phyloP scores from a whole-genome alignment of 2,113 vertebrate species.

The Rhea americana region DNA sequence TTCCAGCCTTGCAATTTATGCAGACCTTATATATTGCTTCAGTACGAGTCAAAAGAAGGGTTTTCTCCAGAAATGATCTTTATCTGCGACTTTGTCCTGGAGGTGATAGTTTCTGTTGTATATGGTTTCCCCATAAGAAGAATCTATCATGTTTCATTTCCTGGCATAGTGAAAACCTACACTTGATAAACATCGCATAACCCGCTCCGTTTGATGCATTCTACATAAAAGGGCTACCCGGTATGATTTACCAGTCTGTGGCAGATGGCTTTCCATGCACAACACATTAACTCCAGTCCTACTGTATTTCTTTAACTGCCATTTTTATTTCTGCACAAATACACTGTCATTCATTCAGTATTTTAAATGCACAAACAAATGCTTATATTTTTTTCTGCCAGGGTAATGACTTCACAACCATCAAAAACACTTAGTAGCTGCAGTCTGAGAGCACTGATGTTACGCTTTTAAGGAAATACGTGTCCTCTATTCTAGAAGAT shows the following conservation, averaged over 20 bases:
- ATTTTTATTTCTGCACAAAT: conserved; percentile 61
- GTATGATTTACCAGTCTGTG: background rate
- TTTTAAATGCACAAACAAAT: background rate
- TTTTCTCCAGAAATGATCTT: background rate
- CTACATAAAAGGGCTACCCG: background rate
- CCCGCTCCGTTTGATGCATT: background rate
- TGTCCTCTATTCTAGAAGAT: background rate
- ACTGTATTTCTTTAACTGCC: background rate
- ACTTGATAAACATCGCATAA: background rate
- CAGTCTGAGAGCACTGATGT: background rate
- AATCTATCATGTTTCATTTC: background rate
- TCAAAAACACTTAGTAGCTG: background rate
- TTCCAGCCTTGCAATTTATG: background rate
- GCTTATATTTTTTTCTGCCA: background rate
- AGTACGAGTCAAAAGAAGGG: background rate
- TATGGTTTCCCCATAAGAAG: background rate
- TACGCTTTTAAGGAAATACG: background rate
- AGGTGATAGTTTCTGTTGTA: background rate
- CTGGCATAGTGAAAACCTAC: background rate
- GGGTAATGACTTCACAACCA: background rate
- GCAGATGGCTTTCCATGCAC: background rate
- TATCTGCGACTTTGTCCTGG: background rate
- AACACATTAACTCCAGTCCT: background rate
- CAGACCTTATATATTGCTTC: background rate
- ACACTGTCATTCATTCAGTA: background rate